Evolutionary conservation across 2,113 vertebrate species (phyloP).

Genomic region (Ariopsis seemanni): DNA sequence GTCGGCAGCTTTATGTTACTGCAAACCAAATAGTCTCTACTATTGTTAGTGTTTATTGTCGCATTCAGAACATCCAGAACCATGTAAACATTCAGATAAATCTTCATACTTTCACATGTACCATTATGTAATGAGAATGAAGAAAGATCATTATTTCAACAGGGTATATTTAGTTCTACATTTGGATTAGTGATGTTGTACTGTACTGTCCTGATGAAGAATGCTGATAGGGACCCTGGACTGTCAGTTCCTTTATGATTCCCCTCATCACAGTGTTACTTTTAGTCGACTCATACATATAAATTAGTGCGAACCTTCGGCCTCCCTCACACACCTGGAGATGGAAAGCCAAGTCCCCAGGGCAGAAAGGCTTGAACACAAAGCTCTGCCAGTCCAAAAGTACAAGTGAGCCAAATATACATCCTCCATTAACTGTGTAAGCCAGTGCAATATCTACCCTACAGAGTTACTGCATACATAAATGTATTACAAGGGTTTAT

Average conservation of each 20-base stretch:
- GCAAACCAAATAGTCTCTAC: neutral
- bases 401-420: neutral
- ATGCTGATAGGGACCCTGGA: neutral
- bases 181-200: neutral
- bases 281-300: too few species aligned
- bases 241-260: neutral
- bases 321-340: slow-evolving; percentile 3
- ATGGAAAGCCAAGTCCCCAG: neutral
- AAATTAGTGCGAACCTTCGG: slow-evolving; percentile 23
- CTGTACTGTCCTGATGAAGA: neutral
- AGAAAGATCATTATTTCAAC: neutral
- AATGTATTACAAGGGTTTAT: slow-evolving; percentile 13
- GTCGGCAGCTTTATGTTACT: neutral
- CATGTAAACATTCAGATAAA: neutral
- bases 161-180: neutral
- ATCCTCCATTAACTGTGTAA: neutral
- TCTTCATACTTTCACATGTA: neutral
- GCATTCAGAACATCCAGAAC: neutral
- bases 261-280: neutral
- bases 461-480: slow-evolving; percentile 1
- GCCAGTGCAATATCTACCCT: neutral
- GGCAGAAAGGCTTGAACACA: neutral
- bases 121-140: neutral
- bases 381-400: neutral
- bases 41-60: neutral